Evolutionary conservation across 2,113 vertebrate genomes (phyloP), one percentile per base, ranked within the genome.

Genomic region (Cephalopterus ornatus): DNA sequence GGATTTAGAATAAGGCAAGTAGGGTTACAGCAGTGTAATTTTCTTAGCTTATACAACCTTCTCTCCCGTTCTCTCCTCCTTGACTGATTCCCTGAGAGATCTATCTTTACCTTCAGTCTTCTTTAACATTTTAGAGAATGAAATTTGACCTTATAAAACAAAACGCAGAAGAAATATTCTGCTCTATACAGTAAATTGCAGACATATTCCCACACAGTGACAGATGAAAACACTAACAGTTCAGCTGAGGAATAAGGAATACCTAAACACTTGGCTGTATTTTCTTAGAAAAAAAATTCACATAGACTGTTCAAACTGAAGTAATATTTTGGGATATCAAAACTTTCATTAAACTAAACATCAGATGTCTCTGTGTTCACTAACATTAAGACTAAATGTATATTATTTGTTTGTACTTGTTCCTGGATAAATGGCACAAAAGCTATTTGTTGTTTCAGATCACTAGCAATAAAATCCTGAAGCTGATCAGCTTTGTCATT

Each of bases 401-500:
- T 83, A 39, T 73, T 85, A 35, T 89, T 87, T 91, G 8, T 81
- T 93, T 74, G n/a, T 72, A 56, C 22, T 93, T 78, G 39, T 78
- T 92, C 68, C 56, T 84, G 61, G 20, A 61, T 41, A 90, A 94
- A 88, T 49, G 52, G 49, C 18, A 73, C 18, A 70, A 70, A 84
- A 86, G 58, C 21, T 78, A 58, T 75, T 88, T 91, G 53, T 91
- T 94, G 32, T 79, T 91, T 91, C 79, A 93, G 56, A 95, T 86
- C 44, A 50, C 73, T 68, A 75, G 30, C 56, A 96, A 77, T 94
- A 91, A 92, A 95, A 89, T 92, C 41, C 44, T 85, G 23, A 49
- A 76, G 86, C 26, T 88, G 91, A 96, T 95, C 92, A 92, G 76
- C 28, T 91, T 92, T 96, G 79, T 85, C 83, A 85, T 96, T 95